phyloP scores from a whole-genome alignment of 2,888 invertebrate genomes.

The Acronicta psi region DNA sequence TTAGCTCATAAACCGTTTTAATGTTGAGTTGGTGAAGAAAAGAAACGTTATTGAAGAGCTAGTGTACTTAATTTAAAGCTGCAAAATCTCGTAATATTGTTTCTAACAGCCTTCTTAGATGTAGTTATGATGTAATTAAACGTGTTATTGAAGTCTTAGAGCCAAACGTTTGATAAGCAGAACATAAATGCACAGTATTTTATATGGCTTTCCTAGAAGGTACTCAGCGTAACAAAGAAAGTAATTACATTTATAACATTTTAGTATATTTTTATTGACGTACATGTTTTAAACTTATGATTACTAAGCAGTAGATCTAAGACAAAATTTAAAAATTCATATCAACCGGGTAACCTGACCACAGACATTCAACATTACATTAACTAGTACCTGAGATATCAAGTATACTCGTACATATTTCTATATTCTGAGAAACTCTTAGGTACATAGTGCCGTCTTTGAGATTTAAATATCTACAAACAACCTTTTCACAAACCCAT shows the following conservation, averaged over 20 bases:
- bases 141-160: conserved; percentile 12
- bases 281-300: neutral
- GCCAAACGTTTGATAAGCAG: neutral
- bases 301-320: too few species aligned
- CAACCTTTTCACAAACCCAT: too few species aligned
- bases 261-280: neutral
- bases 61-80: conserved; percentile 10
- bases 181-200: neutral
- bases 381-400: too few species aligned
- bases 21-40: neutral
- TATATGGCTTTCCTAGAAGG: neutral
- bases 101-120: conserved; percentile 8
- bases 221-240: neutral
- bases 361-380: too few species aligned
- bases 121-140: conserved; percentile 24
- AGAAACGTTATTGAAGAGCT: neutral
- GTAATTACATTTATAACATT: neutral
- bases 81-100: conserved; percentile 23
- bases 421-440: too few species aligned
- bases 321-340: too few species aligned
- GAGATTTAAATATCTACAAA: too few species aligned
- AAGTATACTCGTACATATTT: too few species aligned
- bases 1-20: neutral
- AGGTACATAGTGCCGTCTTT: too few species aligned
- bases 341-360: too few species aligned